These are phyloP conservation scores for Odocoileus virginianus DNA, from an alignment of 2,113 vertebrate genomes.

Conservation along the genomic window DNA sequence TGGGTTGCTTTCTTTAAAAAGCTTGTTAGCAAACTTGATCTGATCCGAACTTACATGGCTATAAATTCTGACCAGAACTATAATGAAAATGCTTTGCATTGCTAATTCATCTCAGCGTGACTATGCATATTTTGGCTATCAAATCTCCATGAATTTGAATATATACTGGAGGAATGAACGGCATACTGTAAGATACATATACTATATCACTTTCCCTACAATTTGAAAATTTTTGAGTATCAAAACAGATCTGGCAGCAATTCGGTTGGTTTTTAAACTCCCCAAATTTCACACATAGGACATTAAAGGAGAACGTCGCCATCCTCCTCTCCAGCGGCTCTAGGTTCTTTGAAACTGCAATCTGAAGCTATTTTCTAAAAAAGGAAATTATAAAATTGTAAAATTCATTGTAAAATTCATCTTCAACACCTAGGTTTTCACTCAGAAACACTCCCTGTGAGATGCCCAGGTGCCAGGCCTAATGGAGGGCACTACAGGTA, in stretches of 20 bases:
- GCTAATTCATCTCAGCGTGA: constrained; percentile 4
- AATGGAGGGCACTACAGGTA: not conserved
- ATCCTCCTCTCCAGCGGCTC: not conserved
- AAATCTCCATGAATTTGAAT: constrained; percentile 21
- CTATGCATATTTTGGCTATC: not conserved
- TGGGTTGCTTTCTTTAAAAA: not conserved
- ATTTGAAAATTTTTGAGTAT: constrained; percentile 17
- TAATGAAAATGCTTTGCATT: not conserved
- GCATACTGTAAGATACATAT: not conserved
- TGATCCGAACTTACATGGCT: not conserved
- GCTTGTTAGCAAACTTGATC: not conserved
- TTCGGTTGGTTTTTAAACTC: constrained; percentile 5
- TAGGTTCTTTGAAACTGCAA: not conserved
- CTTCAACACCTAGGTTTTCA: not conserved
- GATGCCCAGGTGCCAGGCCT: not conserved
- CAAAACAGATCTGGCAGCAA: constrained; percentile 1
- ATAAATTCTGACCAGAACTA: not conserved
- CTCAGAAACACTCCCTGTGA: not conserved
- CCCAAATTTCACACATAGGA: not conserved
- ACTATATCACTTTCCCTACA: constrained; percentile 20
- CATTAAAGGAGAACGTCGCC: not conserved
- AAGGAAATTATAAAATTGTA: not conserved
- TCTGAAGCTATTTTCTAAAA: not conserved
- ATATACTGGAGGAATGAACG: not conserved
- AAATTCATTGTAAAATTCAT: not conserved